Evolutionary conservation across 2,888 invertebrate genomes (phyloP), one percentile per base, ranked within the genome.

Genomic region (Volucella bombylans): DNA sequence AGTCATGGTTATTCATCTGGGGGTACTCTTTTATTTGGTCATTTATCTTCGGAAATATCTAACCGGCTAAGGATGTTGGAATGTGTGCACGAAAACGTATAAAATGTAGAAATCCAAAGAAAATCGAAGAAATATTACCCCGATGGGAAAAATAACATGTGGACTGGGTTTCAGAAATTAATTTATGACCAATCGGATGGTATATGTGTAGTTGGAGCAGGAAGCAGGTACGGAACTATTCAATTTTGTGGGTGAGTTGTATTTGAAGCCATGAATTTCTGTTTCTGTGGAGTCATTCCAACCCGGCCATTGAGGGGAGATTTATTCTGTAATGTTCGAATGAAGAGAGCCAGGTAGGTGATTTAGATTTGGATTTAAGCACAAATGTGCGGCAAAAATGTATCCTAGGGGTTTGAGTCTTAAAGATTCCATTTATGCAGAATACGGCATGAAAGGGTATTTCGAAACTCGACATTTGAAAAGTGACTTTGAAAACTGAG

Each of bases 121-220:
- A 73, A 73, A 57, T 49, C 64, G 38, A 39, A 18, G 41, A 52
- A 52, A 62, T 52, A 52, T 45, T 52, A 62, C 52, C 38, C 62
- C 72, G 6, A 38, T 38, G 72, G 72, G 62, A 72, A 49, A 57
- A 41, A 55, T 41, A 65, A 15, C 23, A 41, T 31, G 41, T 50
- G 64, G 55, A 64, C 23, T 10, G 55, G 15, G 64, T 23, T 55
- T 65, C 23, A 64, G 65, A 73, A 57, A 57, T 49, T 65, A 73
- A 73, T 65, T 73, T 73, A 73, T 73, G 55, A 65, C 64, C 69
- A 59, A 73, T 73, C 64, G 73, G 65, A 64, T n/a, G 61, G 41
- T 31, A 31, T 6, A 6, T 6, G 31, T n/a, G n/a, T 15, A 47
- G 62, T 45, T 12, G 31, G n/a, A 54, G 45, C 23, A n/a, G 38